Evolutionary conservation across 2,113 vertebrate species (phyloP), one percentile per base, ranked within the genome.

Genomic region (Calyptomena viridis): DNA sequence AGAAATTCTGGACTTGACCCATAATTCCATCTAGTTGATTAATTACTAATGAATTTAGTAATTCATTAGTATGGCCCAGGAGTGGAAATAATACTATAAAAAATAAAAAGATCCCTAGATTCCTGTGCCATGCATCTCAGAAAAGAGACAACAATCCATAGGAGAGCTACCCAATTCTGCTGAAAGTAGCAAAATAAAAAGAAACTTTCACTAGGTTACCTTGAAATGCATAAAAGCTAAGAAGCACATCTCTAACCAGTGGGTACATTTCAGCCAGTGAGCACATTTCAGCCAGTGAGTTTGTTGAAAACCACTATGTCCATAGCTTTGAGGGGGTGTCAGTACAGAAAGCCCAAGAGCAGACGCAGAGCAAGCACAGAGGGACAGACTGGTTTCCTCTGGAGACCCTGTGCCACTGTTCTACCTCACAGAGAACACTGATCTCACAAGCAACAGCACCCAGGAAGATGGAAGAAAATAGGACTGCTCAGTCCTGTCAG

Each of bases 301-400:
- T 30, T 18, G 9, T 0, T 2, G 0, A 39, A 24, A 75, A 40
- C 0, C 11, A 27, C 2, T 9, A 9, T 0, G 1, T 17, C 9
- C 22, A 18, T 4, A 79, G 22, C 25, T 72, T 31, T 49, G 39
- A 63, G 56, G n/a, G 63, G 20, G 15, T 58, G 39, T n/a, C n/a
- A 12, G 25, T 2, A n/a, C 17, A 63, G 60, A 72, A 63, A 22
- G 33, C 12, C 58, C 59, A 50, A 56, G 44, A 77, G 23, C 2
- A 25, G 42, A 42, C 13, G 52, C 37, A 67, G 19, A 30, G 10
- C 5, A 18, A 78, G 46, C 62, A 25, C 14, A 23, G 16, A 14
- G 22, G 7, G 19, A 49, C 24, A 52, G 28, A 6, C 1, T 55
- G 37, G 4, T n/a, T 72, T 80, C 78, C 35, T 18, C 30, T 44